These are phyloP conservation scores for Synanthedon tipuliformis DNA, from an alignment of 2,888 invertebrate species.

Conservation along the genomic window DNA sequence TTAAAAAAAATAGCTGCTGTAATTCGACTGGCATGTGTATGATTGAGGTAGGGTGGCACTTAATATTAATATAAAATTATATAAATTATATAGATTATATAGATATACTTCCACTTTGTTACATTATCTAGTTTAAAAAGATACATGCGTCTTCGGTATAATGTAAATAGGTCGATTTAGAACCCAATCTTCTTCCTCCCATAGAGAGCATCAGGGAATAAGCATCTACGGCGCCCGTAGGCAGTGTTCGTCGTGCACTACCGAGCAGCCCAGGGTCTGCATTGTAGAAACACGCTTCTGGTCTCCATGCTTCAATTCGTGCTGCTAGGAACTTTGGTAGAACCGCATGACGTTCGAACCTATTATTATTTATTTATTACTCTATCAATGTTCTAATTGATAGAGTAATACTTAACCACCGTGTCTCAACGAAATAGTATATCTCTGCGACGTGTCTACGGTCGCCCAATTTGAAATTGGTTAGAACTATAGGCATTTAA, in stretches of 20 bases:
- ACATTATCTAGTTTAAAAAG: slow-evolving; percentile 54
- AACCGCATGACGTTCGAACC: slow-evolving; percentile 94
- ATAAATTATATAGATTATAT: not conserved
- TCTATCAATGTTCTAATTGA: too few species aligned
- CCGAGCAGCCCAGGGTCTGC: slow-evolving; percentile 88
- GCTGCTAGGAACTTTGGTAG: slow-evolving; percentile 92
- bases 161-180: slow-evolving; percentile 78
- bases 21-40: not conserved
- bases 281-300: slow-evolving; percentile 91
- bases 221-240: slow-evolving; percentile 80
- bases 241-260: slow-evolving; percentile 86
- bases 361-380: slow-evolving; percentile 24
- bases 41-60: too few species aligned
- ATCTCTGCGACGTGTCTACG: too few species aligned
- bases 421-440: too few species aligned
- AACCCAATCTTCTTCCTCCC: slow-evolving; percentile 84
- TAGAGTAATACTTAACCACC: too few species aligned
- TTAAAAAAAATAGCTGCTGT: not conserved
- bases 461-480: too few species aligned
- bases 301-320: slow-evolving; percentile 89
- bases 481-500: too few species aligned
- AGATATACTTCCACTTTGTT: not conserved
- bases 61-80: too few species aligned
- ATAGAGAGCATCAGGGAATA: slow-evolving; percentile 93
- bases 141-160: slow-evolving; percentile 97